Percentiles rank a stretch among this genome's conserved stretches.
Conservation (phyloP, 2,888 invertebrate genomes). For the Lobophora halterata region DNA sequence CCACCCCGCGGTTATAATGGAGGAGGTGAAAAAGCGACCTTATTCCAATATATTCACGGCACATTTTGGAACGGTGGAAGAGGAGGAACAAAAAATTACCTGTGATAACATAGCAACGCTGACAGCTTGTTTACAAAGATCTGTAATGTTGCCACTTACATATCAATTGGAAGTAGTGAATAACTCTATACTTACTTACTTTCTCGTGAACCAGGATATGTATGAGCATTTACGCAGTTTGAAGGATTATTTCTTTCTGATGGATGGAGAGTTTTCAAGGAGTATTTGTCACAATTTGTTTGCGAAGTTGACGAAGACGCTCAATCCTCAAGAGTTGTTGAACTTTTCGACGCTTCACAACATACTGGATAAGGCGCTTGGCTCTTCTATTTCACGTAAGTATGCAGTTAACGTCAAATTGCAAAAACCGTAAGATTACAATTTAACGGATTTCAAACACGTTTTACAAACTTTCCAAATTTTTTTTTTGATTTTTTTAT, state of each 20-base stretch:
- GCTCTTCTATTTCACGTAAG: slow-evolving; percentile 83
- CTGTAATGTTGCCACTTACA: slow-evolving; percentile 84
- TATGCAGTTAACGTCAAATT: slow-evolving; percentile 17
- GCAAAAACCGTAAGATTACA: too few species aligned
- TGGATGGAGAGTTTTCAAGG: slow-evolving; percentile 90
- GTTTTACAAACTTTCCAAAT: too few species aligned
- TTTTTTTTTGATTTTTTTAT: not conserved
- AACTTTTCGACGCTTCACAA: slow-evolving; percentile 85
- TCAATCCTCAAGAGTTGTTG: slow-evolving; percentile 84
- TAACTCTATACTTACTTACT: slow-evolving; percentile 86
- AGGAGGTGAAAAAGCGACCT: slow-evolving; percentile 67
- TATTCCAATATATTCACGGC: slow-evolving; percentile 63
- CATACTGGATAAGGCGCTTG: slow-evolving; percentile 85
- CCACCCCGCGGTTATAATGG: slow-evolving; percentile 63
- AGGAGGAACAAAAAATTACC: slow-evolving; percentile 48
- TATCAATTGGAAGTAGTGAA: slow-evolving; percentile 86
- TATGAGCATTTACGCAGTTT: slow-evolving; percentile 86
- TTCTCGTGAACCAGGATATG: slow-evolving; percentile 83
- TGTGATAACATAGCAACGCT: slow-evolving; percentile 72
- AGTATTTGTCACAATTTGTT: slow-evolving; percentile 87
- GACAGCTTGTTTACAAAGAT: slow-evolving; percentile 83
- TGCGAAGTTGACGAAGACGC: slow-evolving; percentile 82
- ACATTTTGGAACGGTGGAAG: slow-evolving; percentile 45
- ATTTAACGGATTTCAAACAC: too few species aligned
- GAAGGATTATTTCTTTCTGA: slow-evolving; percentile 88